Conservation (phyloP, 2,797 vertebrate species). For the Melanotaenia trifasciata region DNA sequence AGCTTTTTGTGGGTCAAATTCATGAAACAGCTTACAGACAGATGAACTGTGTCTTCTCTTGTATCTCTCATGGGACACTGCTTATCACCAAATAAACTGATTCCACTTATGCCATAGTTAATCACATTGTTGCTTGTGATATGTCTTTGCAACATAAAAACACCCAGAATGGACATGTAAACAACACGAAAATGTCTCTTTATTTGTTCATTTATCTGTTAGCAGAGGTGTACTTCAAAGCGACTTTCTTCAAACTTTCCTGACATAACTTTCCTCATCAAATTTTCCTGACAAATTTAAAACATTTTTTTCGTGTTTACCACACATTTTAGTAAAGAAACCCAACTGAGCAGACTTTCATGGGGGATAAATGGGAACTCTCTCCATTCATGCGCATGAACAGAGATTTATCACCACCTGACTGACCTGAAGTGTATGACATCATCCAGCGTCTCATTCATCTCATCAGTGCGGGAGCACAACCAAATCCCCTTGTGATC, state of each 20-base stretch:
- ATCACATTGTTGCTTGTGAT: background rate
- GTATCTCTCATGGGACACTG: background rate
- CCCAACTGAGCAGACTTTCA: constrained; percentile 35
- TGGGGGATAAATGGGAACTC: constrained; percentile 46
- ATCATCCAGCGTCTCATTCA: constrained; percentile 56
- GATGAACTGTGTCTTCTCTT: background rate
- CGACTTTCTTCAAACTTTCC: background rate
- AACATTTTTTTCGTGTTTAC: constrained; percentile 44
- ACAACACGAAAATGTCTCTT: background rate
- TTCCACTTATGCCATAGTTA: background rate
- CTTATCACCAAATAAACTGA: background rate
- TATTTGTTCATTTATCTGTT: background rate
- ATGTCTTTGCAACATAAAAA: background rate
- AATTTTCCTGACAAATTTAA: constrained; percentile 25
- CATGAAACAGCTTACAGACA: background rate
- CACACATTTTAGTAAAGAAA: constrained; percentile 32
- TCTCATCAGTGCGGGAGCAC: constrained; percentile 41
- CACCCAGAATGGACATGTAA: background rate
- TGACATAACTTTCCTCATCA: background rate
- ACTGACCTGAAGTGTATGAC: constrained; percentile 48
- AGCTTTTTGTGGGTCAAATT: background rate
- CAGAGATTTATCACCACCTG: constrained; percentile 45
- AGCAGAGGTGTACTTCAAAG: background rate
- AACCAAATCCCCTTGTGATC: constrained; percentile 36
- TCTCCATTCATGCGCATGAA: constrained; percentile 52